Percentiles rank a stretch among this genome's conserved stretches.
These are phyloP conservation scores for Eumaeus atala DNA, from an alignment of 1,140 invertebrate species.

Conservation along the genomic window DNA sequence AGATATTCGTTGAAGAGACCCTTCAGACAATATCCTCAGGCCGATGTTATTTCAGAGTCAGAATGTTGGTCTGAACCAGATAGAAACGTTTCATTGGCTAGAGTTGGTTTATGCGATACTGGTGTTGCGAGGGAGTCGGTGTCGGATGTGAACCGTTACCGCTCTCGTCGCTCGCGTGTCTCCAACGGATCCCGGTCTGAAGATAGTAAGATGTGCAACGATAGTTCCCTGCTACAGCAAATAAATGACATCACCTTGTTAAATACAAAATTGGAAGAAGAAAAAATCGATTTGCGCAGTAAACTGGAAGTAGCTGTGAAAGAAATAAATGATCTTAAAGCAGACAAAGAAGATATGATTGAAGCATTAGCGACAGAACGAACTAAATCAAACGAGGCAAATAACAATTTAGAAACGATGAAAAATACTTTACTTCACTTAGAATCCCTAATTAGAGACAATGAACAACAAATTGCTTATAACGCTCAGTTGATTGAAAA, in stretches of 20 bases:
- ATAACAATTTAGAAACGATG: slow-evolving; percentile 38
- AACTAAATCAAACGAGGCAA: slow-evolving; percentile 32
- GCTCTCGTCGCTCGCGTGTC: slow-evolving; percentile 42
- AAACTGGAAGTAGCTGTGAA: slow-evolving; percentile 45
- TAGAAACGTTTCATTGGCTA: slow-evolving; percentile 82
- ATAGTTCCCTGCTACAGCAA: slow-evolving; percentile 43
- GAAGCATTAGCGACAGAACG: slow-evolving; percentile 32
- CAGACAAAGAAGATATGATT: slow-evolving; percentile 49
- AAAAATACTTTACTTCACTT: slow-evolving; percentile 34
- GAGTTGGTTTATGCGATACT: slow-evolving; percentile 80
- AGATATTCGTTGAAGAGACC: slow-evolving; percentile 34
- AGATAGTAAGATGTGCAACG: slow-evolving; percentile 39
- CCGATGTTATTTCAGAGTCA: slow-evolving; percentile 80
- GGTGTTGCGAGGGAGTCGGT: slow-evolving; percentile 42
- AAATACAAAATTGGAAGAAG: slow-evolving; percentile 43
- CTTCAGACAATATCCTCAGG: slow-evolving; percentile 39
- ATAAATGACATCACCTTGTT: slow-evolving; percentile 36
- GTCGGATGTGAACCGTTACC: slow-evolving; percentile 39
- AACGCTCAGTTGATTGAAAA: slow-evolving; percentile 39
- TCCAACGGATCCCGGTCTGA: slow-evolving; percentile 60
- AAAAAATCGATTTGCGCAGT: slow-evolving; percentile 43
- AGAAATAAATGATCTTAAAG: slow-evolving; percentile 45
- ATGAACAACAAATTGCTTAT: slow-evolving; percentile 43
- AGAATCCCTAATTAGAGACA: slow-evolving; percentile 40
- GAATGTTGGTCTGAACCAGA: slow-evolving; percentile 91